Evolutionary conservation across 2,113 vertebrate species (phyloP).

Genomic region (Trichechus manatus): DNA sequence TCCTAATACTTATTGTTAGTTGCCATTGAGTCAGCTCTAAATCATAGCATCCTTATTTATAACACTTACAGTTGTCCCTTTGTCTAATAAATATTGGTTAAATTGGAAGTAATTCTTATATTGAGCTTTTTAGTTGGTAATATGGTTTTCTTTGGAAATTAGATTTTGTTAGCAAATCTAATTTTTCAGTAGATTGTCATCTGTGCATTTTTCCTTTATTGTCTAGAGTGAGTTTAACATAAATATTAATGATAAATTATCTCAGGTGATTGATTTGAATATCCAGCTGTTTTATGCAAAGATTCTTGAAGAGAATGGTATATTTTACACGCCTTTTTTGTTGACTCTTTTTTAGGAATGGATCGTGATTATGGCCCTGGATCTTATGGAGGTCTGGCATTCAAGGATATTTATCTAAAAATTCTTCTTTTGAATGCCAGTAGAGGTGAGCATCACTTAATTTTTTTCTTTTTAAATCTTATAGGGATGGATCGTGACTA

Average conservation of each 20-base stretch:
- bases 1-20: not conserved
- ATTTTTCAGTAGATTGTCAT: conserved; percentile 50
- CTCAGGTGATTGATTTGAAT: conserved; percentile 3
- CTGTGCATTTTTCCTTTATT: not conserved
- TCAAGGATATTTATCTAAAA: conserved; percentile 86
- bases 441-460: conserved; percentile 84
- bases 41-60: not conserved
- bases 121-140: conserved; percentile 34
- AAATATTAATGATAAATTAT: conserved; percentile 55
- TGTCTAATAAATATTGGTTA: conserved; percentile 53
- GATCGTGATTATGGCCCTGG: conserved; percentile 85
- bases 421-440: conserved; percentile 79
- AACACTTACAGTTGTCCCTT: not conserved
- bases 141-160: conserved; percentile 48
- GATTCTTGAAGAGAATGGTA: not conserved
- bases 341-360: conserved; percentile 79
- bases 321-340: conserved; percentile 69
- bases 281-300: conserved; percentile 25
- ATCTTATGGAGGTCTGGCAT: conserved; percentile 84
- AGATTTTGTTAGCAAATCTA: conserved; percentile 16
- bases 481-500: conserved; percentile 92
- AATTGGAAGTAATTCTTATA: conserved; percentile 52
- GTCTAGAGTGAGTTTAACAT: conserved; percentile 16
- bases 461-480: conserved; percentile 87
- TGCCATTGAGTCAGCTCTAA: not conserved